Conservation (phyloP, 2,797 vertebrate species). For the Hyperoplus immaculatus region DNA sequence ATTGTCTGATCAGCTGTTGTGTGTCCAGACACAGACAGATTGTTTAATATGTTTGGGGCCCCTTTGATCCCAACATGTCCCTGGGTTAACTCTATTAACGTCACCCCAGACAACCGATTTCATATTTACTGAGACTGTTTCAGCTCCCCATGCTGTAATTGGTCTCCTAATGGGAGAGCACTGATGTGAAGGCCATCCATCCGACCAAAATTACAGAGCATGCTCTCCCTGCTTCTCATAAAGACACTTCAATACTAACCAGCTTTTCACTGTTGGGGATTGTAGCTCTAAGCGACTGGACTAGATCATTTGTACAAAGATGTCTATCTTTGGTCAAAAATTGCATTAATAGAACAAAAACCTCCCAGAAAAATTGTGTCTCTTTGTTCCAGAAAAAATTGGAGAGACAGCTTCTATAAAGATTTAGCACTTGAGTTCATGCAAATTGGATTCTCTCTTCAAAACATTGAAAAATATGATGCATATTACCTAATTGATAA, state of each 20-base stretch:
- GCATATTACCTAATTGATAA: not conserved
- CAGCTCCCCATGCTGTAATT: conserved; percentile 81
- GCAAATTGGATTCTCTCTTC: not conserved
- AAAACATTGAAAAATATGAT: not conserved
- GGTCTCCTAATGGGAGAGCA: conserved; percentile 80
- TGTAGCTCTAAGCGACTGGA: conserved; percentile 81
- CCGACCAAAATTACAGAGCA: conserved; percentile 79
- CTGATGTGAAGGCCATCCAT: conserved; percentile 81
- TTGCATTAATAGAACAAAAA: conserved; percentile 65
- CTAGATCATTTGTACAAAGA: conserved; percentile 69
- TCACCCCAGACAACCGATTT: conserved; percentile 77
- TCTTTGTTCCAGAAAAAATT: conserved; percentile 12
- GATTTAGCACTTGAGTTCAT: conserved; percentile 17
- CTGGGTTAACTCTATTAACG: conserved; percentile 87
- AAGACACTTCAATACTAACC: conserved; percentile 89
- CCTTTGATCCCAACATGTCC: conserved; percentile 71
- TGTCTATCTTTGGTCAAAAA: conserved; percentile 69
- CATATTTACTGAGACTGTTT: conserved; percentile 84
- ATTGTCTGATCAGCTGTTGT: conserved; percentile 76
- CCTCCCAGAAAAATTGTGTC: conserved; percentile 36
- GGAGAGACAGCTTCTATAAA: conserved; percentile 18
- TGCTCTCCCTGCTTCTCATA: conserved; percentile 79
- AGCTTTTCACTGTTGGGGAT: conserved; percentile 77
- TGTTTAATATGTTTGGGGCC: conserved; percentile 83
- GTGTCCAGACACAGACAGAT: conserved; percentile 77